Evolutionary conservation across 2,797 vertebrate species (phyloP), one percentile per base, ranked within the genome.

Genomic region (Loris lydekkerianus): DNA sequence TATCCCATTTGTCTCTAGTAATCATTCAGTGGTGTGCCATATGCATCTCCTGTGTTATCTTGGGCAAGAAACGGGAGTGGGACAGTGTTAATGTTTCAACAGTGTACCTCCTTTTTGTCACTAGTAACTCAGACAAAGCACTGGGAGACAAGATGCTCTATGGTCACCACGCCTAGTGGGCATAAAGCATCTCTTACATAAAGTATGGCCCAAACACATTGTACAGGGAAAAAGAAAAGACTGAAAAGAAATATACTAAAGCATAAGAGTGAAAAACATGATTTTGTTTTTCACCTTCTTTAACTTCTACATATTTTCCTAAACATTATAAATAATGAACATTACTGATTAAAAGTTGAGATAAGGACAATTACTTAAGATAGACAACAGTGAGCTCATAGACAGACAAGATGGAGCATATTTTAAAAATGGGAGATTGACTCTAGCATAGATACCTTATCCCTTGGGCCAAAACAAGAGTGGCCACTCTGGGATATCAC

Each of bases 11-110:
- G 10, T 31, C 77, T 89, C 1, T 17, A 13, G 21, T 60, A n/a
- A 29, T 4, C 17, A 1, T 1, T 49, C 58, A 53, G 5, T 10
- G 3, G 9, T 1, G 5, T 1, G 29, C 67, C 37, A 5, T 8
- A 14, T n/a, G 11, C 0, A 37, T 17, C 11, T 34, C 83, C 29
- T 25, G 23, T 31, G 37, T 27, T 27, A 40, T 58, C n/a, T 20
- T 63, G 70, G 23, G 11, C 29, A 67, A 65, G 49, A 84, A 72
- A 27, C 25, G 29, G 63, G 76, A 73, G 9, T 49, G 23, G 10
- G 18, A 14, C 6, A 7, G 14, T 77, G 21, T 20, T 29, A 29
- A 8, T 53, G 11, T 56, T 69, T 67, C 46, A 53, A 63, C 23
- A 77, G 73, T 65, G 20, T 40, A 27, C 81, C 46, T 86, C 61